Base-by-base conservation (phyloP, 2,888 invertebrate species). In the Heliconius cydno region DNA sequence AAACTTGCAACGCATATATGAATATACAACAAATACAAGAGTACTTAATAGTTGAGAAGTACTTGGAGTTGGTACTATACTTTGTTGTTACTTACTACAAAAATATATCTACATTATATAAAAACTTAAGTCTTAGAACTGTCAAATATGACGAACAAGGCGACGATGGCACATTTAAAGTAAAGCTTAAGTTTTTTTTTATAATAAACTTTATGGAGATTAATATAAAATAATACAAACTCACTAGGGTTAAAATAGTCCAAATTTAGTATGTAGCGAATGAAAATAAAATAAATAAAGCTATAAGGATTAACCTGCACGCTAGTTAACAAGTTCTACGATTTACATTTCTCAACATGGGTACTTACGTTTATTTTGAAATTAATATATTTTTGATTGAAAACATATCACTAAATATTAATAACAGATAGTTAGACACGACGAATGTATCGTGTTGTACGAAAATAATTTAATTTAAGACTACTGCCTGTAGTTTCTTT, bases 311-410 rank as follows among this genome's bases (percentile, higher is more conserved):
- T 81, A 82, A 81, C 78, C 76, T 78, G 81, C 80, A 81, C 78
- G 80, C 82, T 81, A 81, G 83, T 83, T 84, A 79, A 84, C 82
- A 84, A 52, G 19, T 80, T 83, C 82, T 86, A 82, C 81, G 84
- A 83, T 84, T 85, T 83, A 86, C 82, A 81, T 82, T 76, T 78
- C 81, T 73, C 76, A 82, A 80, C 80, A 81, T 79, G 25, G n/a
- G 77, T 74, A 74, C 5, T 46, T 67, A 65, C 77, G 25, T 74
- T 57, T 76, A 74, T 63, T 79, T 78, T 73, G 2, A 79, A 79
- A 72, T 41, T 25, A 76, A 75, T 78, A 77, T 77, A 70, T 30
- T 60, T 74, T 80, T 74, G 72, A 72, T 68, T 76, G 46, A 77
- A 67, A 76, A 74, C 67, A 25, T 46, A 25, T 28, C 13, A 52